phyloP scores from a whole-genome alignment of 2,888 invertebrate species.

The Papilio gigon region DNA sequence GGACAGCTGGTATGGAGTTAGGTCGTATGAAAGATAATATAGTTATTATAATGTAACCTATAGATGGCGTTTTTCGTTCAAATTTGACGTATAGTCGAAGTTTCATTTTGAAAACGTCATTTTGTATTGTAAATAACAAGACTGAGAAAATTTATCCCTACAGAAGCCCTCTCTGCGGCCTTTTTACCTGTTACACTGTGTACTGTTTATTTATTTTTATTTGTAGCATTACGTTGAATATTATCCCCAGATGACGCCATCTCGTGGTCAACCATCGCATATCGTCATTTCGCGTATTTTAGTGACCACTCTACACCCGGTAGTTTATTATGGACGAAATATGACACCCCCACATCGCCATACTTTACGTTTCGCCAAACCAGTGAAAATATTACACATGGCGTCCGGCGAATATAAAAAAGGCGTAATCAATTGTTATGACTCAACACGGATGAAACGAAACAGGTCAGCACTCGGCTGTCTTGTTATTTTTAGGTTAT shows the following conservation, averaged over 20 bases:
- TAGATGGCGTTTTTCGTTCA: no score
- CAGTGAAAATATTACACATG: constrained; percentile 34
- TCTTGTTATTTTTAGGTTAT: constrained; percentile 10
- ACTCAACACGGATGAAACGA: constrained; percentile 13
- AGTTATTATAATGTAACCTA: no score
- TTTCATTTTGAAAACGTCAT: no score
- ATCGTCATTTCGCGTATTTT: constrained; percentile 51
- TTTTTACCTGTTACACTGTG: no score
- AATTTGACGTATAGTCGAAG: no score
- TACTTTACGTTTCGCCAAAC: constrained; percentile 6
- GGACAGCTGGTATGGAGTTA: no score
- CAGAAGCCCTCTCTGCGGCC: no score
- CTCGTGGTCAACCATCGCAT: constrained; percentile 8
- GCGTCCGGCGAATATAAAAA: constrained; percentile 16
- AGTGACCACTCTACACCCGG: constrained; percentile 51
- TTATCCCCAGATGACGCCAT: constrained; percentile 1
- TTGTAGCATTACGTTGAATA: no score
- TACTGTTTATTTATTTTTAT: no score
- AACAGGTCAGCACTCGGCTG: constrained; percentile 7
- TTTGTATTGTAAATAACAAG: no score
- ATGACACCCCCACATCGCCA: constrained; percentile 42
- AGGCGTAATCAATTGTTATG: constrained; percentile 17
- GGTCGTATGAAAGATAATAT: no score
- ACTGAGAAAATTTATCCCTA: no score
- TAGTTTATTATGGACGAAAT: constrained; percentile 51